phyloP scores from a whole-genome alignment of 2,113 vertebrate species.

The Setophaga coronata region DNA sequence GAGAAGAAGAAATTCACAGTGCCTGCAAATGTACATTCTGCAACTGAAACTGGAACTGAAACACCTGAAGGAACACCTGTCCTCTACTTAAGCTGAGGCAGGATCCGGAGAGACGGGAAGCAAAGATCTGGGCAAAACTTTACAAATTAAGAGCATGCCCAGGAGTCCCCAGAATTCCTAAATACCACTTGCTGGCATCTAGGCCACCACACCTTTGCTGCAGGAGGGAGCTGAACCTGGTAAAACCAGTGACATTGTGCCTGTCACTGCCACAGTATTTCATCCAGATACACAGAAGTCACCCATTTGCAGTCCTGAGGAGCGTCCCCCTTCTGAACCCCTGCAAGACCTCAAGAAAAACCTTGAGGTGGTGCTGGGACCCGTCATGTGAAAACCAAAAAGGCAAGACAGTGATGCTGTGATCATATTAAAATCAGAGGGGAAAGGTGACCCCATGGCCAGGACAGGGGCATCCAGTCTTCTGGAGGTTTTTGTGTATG shows the following conservation, averaged over 20 bases:
- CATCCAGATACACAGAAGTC: neutral
- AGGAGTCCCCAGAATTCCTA: neutral
- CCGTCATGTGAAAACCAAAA: neutral
- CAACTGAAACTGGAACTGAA: neutral
- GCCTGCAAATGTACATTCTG: neutral
- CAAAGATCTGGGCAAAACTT: neutral
- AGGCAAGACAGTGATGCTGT: neutral
- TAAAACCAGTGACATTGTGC: neutral
- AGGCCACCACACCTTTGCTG: neutral
- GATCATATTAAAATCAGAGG: neutral
- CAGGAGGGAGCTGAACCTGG: neutral
- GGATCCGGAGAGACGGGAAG: neutral
- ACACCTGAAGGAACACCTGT: neutral
- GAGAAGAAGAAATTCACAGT: neutral
- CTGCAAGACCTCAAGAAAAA: neutral
- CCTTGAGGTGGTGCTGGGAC: neutral
- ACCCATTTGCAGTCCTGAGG: neutral
- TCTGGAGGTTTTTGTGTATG: neutral
- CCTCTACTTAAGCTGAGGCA: neutral
- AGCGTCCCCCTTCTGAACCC: neutral
- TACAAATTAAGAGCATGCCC: neutral
- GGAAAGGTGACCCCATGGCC: neutral
- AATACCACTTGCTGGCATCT: neutral
- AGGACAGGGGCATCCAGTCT: neutral
- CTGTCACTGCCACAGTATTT: neutral